Evolutionary conservation across 2,888 invertebrate species (phyloP).

Genomic region (Proisotoma minuta): DNA sequence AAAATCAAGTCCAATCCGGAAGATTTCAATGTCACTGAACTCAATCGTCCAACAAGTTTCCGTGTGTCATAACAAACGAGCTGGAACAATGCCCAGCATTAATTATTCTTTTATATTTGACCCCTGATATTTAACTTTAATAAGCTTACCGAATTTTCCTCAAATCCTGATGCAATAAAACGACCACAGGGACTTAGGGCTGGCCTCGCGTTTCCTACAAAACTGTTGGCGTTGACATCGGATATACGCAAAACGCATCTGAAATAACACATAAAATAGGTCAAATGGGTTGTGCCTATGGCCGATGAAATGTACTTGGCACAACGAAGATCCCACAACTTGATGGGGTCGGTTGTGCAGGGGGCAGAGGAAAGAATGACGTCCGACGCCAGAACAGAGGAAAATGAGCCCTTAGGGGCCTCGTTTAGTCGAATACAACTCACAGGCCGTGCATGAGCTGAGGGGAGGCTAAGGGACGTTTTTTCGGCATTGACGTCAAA

Average conservation of each 20-base stretch:
- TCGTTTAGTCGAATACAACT: slow-evolving; percentile 43
- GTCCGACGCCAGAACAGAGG: slow-evolving; percentile 28
- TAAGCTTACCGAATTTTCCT: slow-evolving; percentile 38
- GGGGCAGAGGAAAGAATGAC: slow-evolving; percentile 38
- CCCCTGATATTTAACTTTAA: background rate
- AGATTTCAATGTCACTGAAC: slow-evolving; percentile 20
- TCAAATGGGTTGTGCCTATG: background rate
- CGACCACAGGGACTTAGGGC: slow-evolving; percentile 42
- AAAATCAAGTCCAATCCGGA: slow-evolving; percentile 39
- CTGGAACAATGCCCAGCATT: too few species aligned
- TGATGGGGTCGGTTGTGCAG: slow-evolving; percentile 35
- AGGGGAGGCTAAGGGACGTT: slow-evolving; percentile 22
- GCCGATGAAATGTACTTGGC: slow-evolving; percentile 23
- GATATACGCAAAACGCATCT: slow-evolving; percentile 41
- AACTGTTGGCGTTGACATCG: slow-evolving; percentile 30
- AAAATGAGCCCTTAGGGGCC: slow-evolving; percentile 35
- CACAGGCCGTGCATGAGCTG: slow-evolving; percentile 39
- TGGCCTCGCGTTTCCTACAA: slow-evolving; percentile 36
- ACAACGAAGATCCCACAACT: slow-evolving; percentile 43
- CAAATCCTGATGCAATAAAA: slow-evolving; percentile 44
- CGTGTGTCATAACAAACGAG: slow-evolving; percentile 39
- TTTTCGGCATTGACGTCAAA: slow-evolving; percentile 43
- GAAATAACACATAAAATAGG: background rate
- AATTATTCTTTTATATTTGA: background rate
- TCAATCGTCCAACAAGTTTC: slow-evolving; percentile 35